Percentiles rank a stretch among this genome's conserved stretches.
These are phyloP conservation scores for Leuciscus waleckii DNA, from an alignment of 2,797 vertebrate genomes.

Conservation along the genomic window DNA sequence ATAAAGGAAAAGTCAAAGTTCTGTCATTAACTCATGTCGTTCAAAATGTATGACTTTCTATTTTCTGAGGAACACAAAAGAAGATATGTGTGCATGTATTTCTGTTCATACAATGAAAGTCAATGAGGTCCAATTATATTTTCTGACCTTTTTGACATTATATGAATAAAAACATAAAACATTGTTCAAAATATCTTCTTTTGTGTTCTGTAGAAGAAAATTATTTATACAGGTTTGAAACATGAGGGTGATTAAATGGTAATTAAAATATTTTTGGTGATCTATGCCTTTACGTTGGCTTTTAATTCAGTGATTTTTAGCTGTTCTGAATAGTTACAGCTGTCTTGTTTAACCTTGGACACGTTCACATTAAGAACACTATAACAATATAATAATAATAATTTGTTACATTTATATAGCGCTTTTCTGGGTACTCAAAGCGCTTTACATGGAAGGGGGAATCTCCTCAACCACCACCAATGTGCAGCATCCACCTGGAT, in stretches of 20 bases:
- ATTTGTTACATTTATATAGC: too few relatives aligned
- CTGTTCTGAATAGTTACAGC: constrained; percentile 7
- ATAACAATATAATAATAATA: too few relatives aligned
- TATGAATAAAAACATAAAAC: not conserved
- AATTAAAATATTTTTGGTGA: not conserved
- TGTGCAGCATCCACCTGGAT: too few relatives aligned
- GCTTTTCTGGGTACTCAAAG: too few relatives aligned
- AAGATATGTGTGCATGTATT: not conserved
- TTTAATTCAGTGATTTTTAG: constrained; percentile 1
- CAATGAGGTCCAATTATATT: too few relatives aligned
- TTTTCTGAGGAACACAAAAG: not conserved
- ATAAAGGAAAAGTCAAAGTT: not conserved
- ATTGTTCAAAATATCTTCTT: not conserved
- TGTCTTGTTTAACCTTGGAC: constrained; percentile 27
- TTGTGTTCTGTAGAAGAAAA: not conserved
- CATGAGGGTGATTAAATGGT: not conserved
- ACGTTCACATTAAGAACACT: constrained; percentile 32
- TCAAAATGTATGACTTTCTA: not conserved
- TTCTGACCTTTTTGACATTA: not conserved
- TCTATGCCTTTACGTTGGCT: not conserved
- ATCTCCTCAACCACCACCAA: too few relatives aligned
- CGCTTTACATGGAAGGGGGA: too few relatives aligned
- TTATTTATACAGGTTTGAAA: not conserved
- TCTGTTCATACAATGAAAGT: not conserved
- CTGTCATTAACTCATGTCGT: not conserved